Base-by-base conservation (phyloP, 2,888 invertebrate genomes). In the Argynnis bischoffii region DNA sequence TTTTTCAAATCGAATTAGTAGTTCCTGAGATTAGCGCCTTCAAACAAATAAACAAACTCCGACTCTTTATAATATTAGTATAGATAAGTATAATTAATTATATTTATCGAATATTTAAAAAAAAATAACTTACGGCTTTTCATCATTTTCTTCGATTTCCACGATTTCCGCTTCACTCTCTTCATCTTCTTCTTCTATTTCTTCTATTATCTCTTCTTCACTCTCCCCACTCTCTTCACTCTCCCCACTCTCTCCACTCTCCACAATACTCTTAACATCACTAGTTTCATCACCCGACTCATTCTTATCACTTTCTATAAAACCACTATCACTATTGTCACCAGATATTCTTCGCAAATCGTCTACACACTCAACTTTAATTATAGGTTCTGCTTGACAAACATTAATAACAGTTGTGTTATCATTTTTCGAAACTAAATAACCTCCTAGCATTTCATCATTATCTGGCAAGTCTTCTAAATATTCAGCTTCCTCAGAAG, bases 251-350 rank as follows among this genome's bases (percentile, higher is more conserved):
- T 76, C 78, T 60, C 75, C 79, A 75, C 77, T 77, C 71, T 74
- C 77, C 46, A 70, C 78, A n/a, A 79, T 74, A 76, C 78, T 79
- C 59, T 80, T 82, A 51, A 76, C 75, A 61, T 80, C 87, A 80
- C 83, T 84, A 21, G 81, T 84, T 55, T 81, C 74, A 69, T 87
- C 88, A 69, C 84, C 82, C 50, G 82, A 78, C 60, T 82, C 86
- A 70, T 87, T 84, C 66, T 76, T 89, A 72, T 90, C 92, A 77
- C 86, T 84, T 66, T 92, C 92, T 77, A 92, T 76, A 69, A 92
- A 92, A 2, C 92, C 92, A 88, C 92, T 92, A 67, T 92, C 92
- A 90, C 92, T 92, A 69, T 88, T 92, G 72, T 92, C 92, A 86
- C 88, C 89, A 2, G 88, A 86, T 70, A 90, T 87, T 74, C 86